Evolutionary conservation across 2,888 invertebrate species (phyloP).

Genomic region (Cancer borealis): DNA sequence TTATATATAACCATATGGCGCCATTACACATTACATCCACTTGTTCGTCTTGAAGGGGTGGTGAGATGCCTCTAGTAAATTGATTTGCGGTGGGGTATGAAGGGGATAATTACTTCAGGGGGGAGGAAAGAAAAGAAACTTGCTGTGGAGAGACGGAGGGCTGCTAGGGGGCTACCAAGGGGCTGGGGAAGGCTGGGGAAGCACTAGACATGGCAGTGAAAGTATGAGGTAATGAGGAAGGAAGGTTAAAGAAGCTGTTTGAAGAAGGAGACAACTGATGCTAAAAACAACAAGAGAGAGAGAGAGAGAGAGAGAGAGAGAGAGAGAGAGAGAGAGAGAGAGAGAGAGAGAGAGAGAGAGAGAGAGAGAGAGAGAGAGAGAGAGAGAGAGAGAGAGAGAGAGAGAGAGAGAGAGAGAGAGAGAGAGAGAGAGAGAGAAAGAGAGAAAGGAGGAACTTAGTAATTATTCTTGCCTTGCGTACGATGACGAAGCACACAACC

Average conservation of each 20-base stretch:
- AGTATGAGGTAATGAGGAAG: not conserved
- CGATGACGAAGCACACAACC: slow-evolving; percentile 50
- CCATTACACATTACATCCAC: not conserved
- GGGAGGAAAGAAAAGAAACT: not conserved
- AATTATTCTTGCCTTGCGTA: slow-evolving; percentile 26
- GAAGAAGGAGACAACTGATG: not conserved
- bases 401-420: slow-evolving; percentile 8
- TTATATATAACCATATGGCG: slow-evolving; percentile 34
- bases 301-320: slow-evolving; percentile 18
- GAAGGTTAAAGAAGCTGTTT: not conserved
- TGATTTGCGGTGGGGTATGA: slow-evolving; percentile 52
- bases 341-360: slow-evolving; percentile 46
- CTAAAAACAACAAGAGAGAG: not conserved
- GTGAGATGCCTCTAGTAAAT: slow-evolving; percentile 40
- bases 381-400: slow-evolving; percentile 39
- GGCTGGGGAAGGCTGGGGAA: not conserved
- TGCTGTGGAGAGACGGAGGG: not conserved
- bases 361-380: slow-evolving; percentile 27
- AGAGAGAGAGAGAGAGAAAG: not conserved
- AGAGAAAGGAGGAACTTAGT: not conserved
- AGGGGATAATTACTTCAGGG: slow-evolving; percentile 44
- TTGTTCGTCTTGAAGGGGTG: slow-evolving; percentile 10
- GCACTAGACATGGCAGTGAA: not conserved
- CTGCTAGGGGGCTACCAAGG: not conserved
- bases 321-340: slow-evolving; percentile 29